These are phyloP conservation scores for Acanthisitta chloris DNA, from an alignment of 2,113 vertebrate genomes.

Conservation along the genomic window DNA sequence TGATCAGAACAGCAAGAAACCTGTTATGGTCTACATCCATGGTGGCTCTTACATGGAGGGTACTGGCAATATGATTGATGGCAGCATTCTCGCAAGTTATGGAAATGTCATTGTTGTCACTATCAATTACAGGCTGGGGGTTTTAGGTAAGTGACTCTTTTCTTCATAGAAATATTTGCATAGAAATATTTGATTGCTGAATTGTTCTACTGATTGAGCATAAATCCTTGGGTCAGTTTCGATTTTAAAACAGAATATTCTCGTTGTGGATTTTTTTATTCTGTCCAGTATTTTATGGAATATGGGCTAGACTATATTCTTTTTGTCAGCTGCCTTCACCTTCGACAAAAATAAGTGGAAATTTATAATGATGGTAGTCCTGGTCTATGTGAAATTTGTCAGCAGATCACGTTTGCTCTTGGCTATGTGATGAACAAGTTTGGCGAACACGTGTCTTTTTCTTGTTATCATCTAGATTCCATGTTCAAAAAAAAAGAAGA, in stretches of 20 bases:
- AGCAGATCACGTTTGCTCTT: neutral
- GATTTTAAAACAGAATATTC: neutral
- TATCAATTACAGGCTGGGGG: conserved; percentile 91
- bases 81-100: conserved; percentile 91
- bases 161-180: neutral
- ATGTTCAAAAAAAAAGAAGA: neutral
- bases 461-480: neutral
- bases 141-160: conserved; percentile 82
- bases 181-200: neutral
- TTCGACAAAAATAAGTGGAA: neutral
- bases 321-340: neutral
- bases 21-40: conserved; percentile 95
- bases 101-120: conserved; percentile 94
- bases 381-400: neutral
- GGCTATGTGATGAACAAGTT: neutral
- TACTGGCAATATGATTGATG: conserved; percentile 95
- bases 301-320: neutral
- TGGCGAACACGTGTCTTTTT: neutral
- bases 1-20: conserved; percentile 87
- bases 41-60: conserved; percentile 95
- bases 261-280: neutral
- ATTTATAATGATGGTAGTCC: neutral
- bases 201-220: neutral
- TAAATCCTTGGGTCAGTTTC: neutral
- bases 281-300: neutral